Evolutionary conservation across 2,888 invertebrate species (phyloP).

Genomic region (Platycheirus rosarum): DNA sequence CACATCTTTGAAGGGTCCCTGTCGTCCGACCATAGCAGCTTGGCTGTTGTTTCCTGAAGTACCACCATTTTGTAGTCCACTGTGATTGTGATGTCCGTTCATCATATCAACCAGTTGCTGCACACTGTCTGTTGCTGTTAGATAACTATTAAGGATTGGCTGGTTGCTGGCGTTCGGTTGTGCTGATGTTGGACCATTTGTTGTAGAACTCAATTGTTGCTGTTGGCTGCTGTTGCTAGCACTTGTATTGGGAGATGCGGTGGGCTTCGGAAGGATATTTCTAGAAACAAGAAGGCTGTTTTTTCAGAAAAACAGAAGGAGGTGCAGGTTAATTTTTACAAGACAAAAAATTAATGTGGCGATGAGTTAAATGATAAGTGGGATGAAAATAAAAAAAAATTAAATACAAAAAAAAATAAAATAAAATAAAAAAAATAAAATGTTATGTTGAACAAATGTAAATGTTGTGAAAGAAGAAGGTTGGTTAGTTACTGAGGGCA

Average conservation of each 20-base stretch:
- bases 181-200: conserved; percentile 63
- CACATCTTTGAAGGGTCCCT: conserved; percentile 91
- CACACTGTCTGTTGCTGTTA: conserved; percentile 75
- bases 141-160: conserved; percentile 75
- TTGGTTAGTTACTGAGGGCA: neutral
- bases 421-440: too few species aligned
- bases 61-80: conserved; percentile 75
- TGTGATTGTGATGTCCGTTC: conserved; percentile 75
- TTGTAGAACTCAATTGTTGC: conserved; percentile 65
- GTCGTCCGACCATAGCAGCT: conserved; percentile 84
- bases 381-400: conserved; percentile 52
- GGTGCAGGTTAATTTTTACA: conserved; percentile 75
- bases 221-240: conserved; percentile 14
- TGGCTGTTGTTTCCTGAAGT: conserved; percentile 77
- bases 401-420: too few species aligned
- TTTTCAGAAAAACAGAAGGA: conserved; percentile 74
- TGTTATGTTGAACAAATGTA: too few species aligned
- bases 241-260: conserved; percentile 55
- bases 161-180: conserved; percentile 52
- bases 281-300: conserved; percentile 79
- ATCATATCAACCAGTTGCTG: conserved; percentile 75
- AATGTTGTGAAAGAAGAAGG: conserved; percentile 6
- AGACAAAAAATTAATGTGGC: conserved; percentile 76
- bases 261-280: conserved; percentile 82
- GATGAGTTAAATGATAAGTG: conserved; percentile 75